Evolutionary conservation across 2,113 vertebrate genomes (phyloP).

Genomic region (Epinephelus fuscoguttatus): DNA sequence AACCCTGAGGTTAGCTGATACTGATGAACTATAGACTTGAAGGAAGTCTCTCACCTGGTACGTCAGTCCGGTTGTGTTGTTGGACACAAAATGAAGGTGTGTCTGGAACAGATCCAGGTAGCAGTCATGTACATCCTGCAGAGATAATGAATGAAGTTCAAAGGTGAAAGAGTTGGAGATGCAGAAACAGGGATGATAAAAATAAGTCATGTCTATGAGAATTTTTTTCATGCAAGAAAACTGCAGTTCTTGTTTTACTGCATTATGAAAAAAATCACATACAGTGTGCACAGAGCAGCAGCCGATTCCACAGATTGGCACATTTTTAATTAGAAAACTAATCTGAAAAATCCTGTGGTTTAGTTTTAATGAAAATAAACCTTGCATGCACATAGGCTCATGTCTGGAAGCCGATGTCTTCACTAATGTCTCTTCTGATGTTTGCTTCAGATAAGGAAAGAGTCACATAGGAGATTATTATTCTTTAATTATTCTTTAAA

Average conservation of each 20-base stretch:
- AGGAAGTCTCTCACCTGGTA: constrained; percentile 88
- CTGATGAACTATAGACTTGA: neutral
- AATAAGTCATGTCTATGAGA: neutral
- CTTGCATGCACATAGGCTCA: neutral
- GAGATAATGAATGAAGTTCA: constrained; percentile 1
- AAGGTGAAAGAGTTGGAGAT: neutral
- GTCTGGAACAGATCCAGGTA: constrained; percentile 96
- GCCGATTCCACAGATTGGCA: neutral
- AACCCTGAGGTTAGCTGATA: neutral
- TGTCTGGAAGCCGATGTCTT: neutral
- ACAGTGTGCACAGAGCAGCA: neutral
- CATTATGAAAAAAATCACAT: neutral
- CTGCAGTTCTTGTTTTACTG: neutral
- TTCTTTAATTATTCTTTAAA: neutral
- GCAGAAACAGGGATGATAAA: neutral
- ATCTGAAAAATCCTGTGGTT: neutral
- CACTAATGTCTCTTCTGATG: neutral
- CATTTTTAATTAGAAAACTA: constrained; percentile 1
- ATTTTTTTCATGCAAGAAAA: neutral
- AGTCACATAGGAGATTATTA: neutral
- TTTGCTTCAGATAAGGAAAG: neutral
- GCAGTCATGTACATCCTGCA: constrained; percentile 92
- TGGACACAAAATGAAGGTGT: constrained; percentile 94
- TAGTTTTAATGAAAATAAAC: constrained; percentile 2
- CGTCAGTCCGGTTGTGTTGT: constrained; percentile 88